Conservation (phyloP, 2,888 invertebrate species). For the Cremastobaeus sp. region DNA sequence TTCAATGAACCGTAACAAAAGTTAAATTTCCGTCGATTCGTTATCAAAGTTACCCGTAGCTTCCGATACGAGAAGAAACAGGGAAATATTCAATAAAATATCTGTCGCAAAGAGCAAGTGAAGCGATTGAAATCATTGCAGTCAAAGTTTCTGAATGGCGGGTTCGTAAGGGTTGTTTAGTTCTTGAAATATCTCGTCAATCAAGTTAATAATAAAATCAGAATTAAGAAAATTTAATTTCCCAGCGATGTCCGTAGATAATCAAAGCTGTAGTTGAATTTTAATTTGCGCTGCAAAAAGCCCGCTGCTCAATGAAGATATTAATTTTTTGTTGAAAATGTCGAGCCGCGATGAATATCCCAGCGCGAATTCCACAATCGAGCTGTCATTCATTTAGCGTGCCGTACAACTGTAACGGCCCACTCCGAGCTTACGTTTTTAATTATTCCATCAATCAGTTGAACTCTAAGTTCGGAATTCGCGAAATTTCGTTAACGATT, state of each 20-base stretch:
- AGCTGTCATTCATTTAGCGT: slow-evolving; percentile 26
- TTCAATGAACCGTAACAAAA: slow-evolving; percentile 37
- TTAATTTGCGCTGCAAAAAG: background rate
- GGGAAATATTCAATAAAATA: too few relatives aligned
- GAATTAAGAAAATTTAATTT: slow-evolving; percentile 6
- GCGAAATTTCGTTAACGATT: slow-evolving; percentile 18
- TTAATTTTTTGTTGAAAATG: slow-evolving; percentile 18
- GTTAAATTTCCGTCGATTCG: slow-evolving; percentile 25
- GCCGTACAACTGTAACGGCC: slow-evolving; percentile 16
- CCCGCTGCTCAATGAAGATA: slow-evolving; percentile 6
- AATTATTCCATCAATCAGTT: slow-evolving; percentile 39
- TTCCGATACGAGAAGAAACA: background rate
- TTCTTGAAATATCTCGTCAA: slow-evolving; percentile 26
- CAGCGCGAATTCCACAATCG: too few relatives aligned
- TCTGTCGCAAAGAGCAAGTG: background rate
- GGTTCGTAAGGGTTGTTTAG: too few relatives aligned
- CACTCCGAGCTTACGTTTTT: slow-evolving; percentile 24
- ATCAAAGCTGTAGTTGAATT: slow-evolving; percentile 15
- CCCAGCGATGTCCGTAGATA: background rate
- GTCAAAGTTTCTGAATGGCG: slow-evolving; percentile 8
- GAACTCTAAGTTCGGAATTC: slow-evolving; percentile 1
- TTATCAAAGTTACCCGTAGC: slow-evolving; percentile 12
- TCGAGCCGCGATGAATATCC: too few relatives aligned
- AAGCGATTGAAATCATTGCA: slow-evolving; percentile 5
- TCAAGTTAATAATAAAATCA: slow-evolving; percentile 19